Conservation (phyloP, 2,113 vertebrate species). For the Trogon melanurus region DNA sequence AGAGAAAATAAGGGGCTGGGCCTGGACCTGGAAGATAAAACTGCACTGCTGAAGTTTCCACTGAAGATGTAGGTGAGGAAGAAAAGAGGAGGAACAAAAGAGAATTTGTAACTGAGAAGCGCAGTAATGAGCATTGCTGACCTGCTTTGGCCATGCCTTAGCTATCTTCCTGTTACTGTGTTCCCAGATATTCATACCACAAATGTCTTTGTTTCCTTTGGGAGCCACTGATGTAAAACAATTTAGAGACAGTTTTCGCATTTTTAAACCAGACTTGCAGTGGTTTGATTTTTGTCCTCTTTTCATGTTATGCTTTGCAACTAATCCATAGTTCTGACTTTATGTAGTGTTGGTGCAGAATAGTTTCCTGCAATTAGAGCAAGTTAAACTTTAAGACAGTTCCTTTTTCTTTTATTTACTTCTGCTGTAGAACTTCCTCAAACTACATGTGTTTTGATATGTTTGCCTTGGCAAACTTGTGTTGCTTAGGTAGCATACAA, state of each 20-base stretch:
- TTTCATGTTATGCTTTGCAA: neutral
- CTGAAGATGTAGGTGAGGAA: neutral
- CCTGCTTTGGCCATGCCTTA: neutral
- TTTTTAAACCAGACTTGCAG: neutral
- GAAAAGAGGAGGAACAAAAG: neutral
- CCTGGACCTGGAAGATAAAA: neutral
- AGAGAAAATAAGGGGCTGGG: neutral
- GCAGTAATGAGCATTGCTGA: neutral
- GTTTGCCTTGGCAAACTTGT: neutral
- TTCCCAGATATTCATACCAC: neutral
- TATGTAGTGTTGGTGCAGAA: neutral
- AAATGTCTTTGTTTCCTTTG: neutral
- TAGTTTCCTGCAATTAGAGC: neutral
- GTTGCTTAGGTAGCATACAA: neutral
- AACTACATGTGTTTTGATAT: neutral
- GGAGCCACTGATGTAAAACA: neutral
- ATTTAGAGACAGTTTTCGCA: neutral
- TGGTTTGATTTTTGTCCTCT: neutral
- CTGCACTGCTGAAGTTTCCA: neutral
- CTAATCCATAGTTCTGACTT: neutral
- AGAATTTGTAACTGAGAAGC: neutral
- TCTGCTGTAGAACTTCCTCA: neutral
- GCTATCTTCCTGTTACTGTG: neutral
- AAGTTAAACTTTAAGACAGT: neutral
- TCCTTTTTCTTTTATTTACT: neutral